Evolutionary conservation across 2,797 vertebrate genomes (phyloP), one percentile per base, ranked within the genome.

Genomic region (Pantherophis vulpinus): DNA sequence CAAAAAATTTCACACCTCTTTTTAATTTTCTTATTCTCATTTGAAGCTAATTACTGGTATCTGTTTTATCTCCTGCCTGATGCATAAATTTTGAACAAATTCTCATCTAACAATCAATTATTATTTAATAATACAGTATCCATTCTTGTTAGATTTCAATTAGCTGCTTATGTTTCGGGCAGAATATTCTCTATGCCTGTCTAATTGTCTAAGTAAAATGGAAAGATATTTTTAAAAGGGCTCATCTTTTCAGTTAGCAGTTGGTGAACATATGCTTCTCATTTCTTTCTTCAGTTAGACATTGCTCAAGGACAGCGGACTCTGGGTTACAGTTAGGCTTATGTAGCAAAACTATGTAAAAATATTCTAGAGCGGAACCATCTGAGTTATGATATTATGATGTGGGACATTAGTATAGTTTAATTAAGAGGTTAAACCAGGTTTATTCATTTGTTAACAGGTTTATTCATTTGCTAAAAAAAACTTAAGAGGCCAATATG

Each of bases 21-120:
- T 96, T 95, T 95, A 95, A 96, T 93, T 63, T 90, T 94, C 91
- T 95, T 92, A 54, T 94, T 93, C 93, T 94, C 47, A 29, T 94
- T 94, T 0, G 10, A 27, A 29, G 93, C 94, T 97, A 96, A 96
- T 96, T 95, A 95, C 54, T n/a, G 56, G 79, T 94, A 93, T 91
- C 14, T 94, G 94, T 95, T 94, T 96, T 96, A 91, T 97, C 95
- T 95, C 94, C 54, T 63, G 92, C 93, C 61, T 0, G 37, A 89
- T 0, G 27, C 93, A 96, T 94, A 94, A 94, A 94, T 91, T 94
- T 91, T 92, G 95, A 93, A 91, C 95, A 95, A 93, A 89, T 94
- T 96, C 93, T 94, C 94, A 96, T 94, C 95, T 96, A 96, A 95
- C 92, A 93, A 96, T 96, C 96, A 97, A 96, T 97, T 96, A 96